phyloP scores from a whole-genome alignment of 2,888 invertebrate species.

The Dynastes hyllus region DNA sequence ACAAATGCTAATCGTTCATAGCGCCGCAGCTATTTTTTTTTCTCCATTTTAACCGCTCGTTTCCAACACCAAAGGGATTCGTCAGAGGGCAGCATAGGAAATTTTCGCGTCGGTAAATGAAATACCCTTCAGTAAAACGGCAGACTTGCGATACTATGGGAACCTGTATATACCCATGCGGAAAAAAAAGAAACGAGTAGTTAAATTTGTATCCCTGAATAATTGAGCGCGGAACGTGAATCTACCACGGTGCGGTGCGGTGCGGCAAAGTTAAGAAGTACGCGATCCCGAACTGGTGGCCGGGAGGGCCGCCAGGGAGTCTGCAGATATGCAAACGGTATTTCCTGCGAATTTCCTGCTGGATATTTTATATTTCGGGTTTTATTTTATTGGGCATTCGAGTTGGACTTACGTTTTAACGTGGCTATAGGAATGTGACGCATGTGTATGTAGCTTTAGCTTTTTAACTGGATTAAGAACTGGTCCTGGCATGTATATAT shows the following conservation, averaged over 20 bases:
- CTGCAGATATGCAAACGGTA: conserved; percentile 64
- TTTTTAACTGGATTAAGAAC: too few relatives aligned
- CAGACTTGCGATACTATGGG: conserved; percentile 1
- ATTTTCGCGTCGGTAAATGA: background rate
- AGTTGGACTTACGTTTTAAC: background rate
- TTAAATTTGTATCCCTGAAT: conserved; percentile 46
- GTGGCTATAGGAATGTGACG: background rate
- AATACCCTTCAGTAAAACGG: conserved; percentile 10
- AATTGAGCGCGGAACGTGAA: conserved; percentile 39
- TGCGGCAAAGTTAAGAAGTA: conserved; percentile 22
- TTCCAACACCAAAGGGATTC: conserved; percentile 24
- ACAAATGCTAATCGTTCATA: conserved; percentile 26
- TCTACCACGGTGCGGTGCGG: background rate
- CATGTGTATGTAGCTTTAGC: background rate
- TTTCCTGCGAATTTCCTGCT: conserved; percentile 63
- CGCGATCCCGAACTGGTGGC: conserved; percentile 30
- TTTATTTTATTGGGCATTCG: conserved; percentile 57
- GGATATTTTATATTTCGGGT: conserved; percentile 65
- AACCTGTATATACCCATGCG: background rate
- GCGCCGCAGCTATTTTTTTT: background rate
- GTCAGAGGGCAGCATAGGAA: background rate
- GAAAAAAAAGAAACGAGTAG: conserved; percentile 35
- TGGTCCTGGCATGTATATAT: too few relatives aligned
- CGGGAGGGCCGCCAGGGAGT: conserved; percentile 57
- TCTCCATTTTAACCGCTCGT: background rate